Evolutionary conservation across 2,797 vertebrate genomes (phyloP), one percentile per base, ranked within the genome.

Genomic region (Acanthornis magna): DNA sequence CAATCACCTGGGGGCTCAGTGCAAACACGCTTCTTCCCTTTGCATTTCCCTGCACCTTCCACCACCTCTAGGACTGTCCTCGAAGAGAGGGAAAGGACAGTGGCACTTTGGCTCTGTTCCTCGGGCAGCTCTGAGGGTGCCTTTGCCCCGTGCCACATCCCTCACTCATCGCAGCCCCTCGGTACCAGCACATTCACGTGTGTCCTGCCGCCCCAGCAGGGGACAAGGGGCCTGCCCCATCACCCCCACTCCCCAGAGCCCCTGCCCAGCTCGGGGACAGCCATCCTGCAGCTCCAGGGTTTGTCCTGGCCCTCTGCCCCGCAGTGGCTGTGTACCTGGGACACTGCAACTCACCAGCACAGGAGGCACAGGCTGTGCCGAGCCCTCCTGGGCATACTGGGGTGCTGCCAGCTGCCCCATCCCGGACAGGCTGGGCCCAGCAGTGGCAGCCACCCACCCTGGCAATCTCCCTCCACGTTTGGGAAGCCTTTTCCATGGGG

Each of bases 401-500:
- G 51, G 18, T 40, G 63, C 63, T 88, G 57, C 40, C 88, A 78
- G 19, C n/a, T 25, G 23, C 54, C 50, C 58, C 22, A 2, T 30
- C 67, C 38, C 1, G 0, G 32, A 14, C 54, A 66, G 76, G 34
- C 19, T 50, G 80, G 60, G 34, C 43, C 5, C 2, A 63, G n/a
- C 61, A 81, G 27, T 7, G 30, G 18, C 47, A 76, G 43, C 22
- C 25, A 11, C 40, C 19, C 67, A 65, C 43, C 57, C 72, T 3
- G 0, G 43, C n/a, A 27, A 20, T 7, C 27, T 26, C 17, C 16
- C 34, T 51, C 51, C 0, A 0, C 38, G 16, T 58, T 47, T 5
- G 4, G n/a, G 38, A 36, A 75, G 34, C 45, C 57, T 45, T 14
- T 27, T 34, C 86, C 50, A 7, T 0, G 2, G 30, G 18, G 13